phyloP scores from a whole-genome alignment of 2,888 invertebrate species.

The Drosophila anceps region DNA sequence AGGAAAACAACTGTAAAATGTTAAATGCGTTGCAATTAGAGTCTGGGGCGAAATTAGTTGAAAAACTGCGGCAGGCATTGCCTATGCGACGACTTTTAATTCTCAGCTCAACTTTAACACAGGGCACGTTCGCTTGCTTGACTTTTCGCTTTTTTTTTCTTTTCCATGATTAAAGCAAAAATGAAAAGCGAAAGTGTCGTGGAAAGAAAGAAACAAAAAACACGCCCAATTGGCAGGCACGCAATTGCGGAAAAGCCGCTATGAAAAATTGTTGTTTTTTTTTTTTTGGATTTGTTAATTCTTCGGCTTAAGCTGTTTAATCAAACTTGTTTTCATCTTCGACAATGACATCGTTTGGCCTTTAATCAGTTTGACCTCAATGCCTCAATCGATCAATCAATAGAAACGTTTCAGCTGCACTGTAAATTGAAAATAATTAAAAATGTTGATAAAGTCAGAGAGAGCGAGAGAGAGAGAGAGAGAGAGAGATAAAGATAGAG shows the following conservation, averaged over 20 bases:
- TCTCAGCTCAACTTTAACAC: conserved; percentile 72
- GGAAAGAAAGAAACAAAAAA: conserved; percentile 18
- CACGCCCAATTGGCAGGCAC: conserved; percentile 24
- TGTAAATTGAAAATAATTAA: conserved; percentile 32
- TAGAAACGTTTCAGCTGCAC: conserved; percentile 40
- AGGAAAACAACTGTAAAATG: conserved; percentile 9
- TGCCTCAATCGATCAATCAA: conserved; percentile 66
- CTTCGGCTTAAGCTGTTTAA: not conserved
- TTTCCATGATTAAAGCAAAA: conserved; percentile 32
- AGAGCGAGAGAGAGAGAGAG: not conserved
- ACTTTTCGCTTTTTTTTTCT: conserved; percentile 6
- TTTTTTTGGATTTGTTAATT: conserved; percentile 7
- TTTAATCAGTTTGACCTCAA: conserved; percentile 71
- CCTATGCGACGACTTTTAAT: conserved; percentile 45
- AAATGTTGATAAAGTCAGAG: conserved; percentile 7
- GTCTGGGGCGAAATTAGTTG: conserved; percentile 25
- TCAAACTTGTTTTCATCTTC: conserved; percentile 5
- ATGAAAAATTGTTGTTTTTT: conserved; percentile 45
- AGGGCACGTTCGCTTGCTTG: conserved; percentile 57
- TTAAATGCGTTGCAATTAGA: conserved; percentile 21
- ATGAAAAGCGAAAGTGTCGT: conserved; percentile 71
- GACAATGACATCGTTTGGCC: conserved; percentile 72
- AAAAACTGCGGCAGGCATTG: conserved; percentile 40
- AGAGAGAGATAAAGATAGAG: not conserved
- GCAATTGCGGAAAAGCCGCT: conserved; percentile 51